Base-by-base conservation (phyloP, 1,140 invertebrate genomes). In the Drosophila seguyi region DNA sequence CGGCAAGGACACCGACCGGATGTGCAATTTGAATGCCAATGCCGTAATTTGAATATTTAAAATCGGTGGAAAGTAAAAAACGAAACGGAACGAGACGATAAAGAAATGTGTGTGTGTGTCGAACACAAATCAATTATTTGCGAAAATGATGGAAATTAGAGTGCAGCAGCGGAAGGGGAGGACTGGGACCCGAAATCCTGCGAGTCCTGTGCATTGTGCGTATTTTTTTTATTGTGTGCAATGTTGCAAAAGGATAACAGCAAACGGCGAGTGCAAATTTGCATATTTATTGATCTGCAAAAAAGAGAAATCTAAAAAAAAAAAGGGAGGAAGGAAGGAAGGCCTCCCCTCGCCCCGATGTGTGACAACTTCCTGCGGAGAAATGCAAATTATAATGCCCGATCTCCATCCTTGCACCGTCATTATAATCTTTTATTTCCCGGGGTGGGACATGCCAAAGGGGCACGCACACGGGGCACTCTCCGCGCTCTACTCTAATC, bases 31-130 rank as follows among this genome's bases (percentile, higher is more conserved):
- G 52, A 72, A 72, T 59, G 68, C 55, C 62, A 60, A 45, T 48
- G 38, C 56, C 77, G 84, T 87, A 87, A 87, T 87, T 87, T 88
- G 84, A 87, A 87, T 87, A 87, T 87, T 83, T 73, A 78, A 87
- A 87, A 74, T 85, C 77, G 29, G 10, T 47, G 45, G 8, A 34
- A 69, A 42, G 45, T 36, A 29, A 25, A 57, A 69, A 48, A 38
- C 38, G 20, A 22, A 31, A 18, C 6, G n/a, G 4, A 18, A 13
- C 11, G 27, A 6, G n/a, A 14, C 6, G 47, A n/a, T 31, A 31
- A 14, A 4, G n/a, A 18, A 57, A 60, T 72, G 76, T 60, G 75
- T 72, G 76, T 60, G 75, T 59, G 59, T 78, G 58, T 50, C 69
- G 60, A 83, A 50, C 68, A 39, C 55, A 71, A 83, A 87, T 86